These are phyloP conservation scores for Ostrea edulis DNA, from an alignment of 1,140 invertebrate genomes.

Conservation along the genomic window DNA sequence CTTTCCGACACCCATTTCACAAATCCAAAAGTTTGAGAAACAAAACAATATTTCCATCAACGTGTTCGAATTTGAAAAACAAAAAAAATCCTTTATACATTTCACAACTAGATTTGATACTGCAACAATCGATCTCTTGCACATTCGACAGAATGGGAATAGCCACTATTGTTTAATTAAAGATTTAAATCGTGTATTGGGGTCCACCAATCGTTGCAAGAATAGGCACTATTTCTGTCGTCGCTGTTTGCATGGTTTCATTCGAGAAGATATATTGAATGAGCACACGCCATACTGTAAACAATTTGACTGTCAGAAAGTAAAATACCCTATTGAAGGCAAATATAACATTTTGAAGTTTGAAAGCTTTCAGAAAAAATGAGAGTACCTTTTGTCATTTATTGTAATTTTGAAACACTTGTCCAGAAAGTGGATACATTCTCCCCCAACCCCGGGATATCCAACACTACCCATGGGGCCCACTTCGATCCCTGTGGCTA, in stretches of 20 bases:
- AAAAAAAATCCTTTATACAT: neutral
- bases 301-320: neutral
- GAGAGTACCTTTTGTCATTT: neutral
- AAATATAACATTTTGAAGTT: neutral
- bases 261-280: neutral
- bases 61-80: neutral
- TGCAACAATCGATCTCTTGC: neutral
- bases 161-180: neutral
- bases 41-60: neutral
- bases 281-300: neutral
- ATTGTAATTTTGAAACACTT: neutral
- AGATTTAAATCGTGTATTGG: neutral
- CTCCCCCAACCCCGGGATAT: neutral
- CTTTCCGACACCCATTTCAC: neutral
- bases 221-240: neutral
- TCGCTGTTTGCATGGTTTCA: neutral
- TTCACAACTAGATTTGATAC: neutral
- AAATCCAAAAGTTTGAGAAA: constrained; percentile 18
- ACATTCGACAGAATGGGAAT: neutral
- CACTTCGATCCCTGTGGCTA: neutral
- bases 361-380: neutral
- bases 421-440: neutral
- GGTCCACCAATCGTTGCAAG: neutral
- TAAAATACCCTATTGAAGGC: neutral
- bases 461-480: neutral